These are phyloP conservation scores for Horisme vitalbata DNA, from an alignment of 2,888 invertebrate genomes.

Conservation along the genomic window DNA sequence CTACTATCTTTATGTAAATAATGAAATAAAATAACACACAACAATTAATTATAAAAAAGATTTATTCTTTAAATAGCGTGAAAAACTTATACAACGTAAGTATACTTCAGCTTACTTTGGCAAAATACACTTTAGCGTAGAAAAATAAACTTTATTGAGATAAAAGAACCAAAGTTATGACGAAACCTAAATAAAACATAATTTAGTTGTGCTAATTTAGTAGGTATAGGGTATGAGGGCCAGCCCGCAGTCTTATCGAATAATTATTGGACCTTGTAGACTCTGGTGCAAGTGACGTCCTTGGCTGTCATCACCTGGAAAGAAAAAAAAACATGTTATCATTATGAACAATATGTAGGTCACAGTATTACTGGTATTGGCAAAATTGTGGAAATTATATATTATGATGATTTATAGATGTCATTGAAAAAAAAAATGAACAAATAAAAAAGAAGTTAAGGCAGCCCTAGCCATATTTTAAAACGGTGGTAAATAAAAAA, in stretches of 20 bases:
- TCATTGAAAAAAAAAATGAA: too few relatives aligned
- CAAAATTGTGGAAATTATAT: too few relatives aligned
- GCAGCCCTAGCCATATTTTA: too few relatives aligned
- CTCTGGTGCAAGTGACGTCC: conserved; percentile 87
- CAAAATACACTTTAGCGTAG: conserved; percentile 52
- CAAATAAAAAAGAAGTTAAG: too few relatives aligned
- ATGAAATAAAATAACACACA: conserved; percentile 27
- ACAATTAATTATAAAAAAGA: conserved; percentile 34
- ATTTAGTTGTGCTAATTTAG: conserved; percentile 67
- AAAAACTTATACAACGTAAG: conserved; percentile 71
- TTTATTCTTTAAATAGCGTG: conserved; percentile 62
- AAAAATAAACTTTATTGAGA: conserved; percentile 55
- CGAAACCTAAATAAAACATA: conserved; percentile 59
- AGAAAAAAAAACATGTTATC: conserved; percentile 24
- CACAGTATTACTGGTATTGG: too few relatives aligned
- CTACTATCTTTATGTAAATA: too few relatives aligned
- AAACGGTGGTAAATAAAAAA: too few relatives aligned
- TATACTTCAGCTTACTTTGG: conserved; percentile 56
- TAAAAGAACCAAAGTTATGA: conserved; percentile 39
- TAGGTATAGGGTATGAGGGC: conserved; percentile 43
- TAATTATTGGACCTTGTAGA: conserved; percentile 86
- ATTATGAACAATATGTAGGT: too few relatives aligned
- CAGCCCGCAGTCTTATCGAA: conserved; percentile 63
- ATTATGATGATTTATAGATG: too few relatives aligned
- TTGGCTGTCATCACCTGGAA: conserved; percentile 88